phyloP scores from a whole-genome alignment of 2,888 invertebrate genomes.

The Noctua comes region DNA sequence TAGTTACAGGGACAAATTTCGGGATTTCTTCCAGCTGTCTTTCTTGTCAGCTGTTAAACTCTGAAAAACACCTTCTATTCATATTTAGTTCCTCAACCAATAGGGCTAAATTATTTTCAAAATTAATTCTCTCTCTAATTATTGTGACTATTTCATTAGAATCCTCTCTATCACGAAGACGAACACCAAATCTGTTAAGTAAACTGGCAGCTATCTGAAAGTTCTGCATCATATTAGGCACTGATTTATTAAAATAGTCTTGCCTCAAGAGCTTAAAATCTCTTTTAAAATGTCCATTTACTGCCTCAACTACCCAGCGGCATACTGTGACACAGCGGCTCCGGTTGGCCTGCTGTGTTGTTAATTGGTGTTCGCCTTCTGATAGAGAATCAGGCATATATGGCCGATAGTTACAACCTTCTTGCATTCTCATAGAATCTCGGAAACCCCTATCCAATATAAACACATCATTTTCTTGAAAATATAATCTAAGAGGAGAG shows the following conservation, averaged over 20 bases:
- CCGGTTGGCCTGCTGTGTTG: conserved; percentile 34
- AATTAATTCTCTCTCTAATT: conserved; percentile 13
- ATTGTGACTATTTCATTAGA: conserved; percentile 18
- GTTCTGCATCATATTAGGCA: conserved; percentile 24
- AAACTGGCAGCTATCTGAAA: conserved; percentile 29
- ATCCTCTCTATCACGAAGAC: conserved; percentile 8
- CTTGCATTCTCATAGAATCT: conserved; percentile 22
- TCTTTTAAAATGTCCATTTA: conserved; percentile 36
- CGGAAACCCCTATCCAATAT: conserved; percentile 38
- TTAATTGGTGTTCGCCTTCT: conserved; percentile 35
- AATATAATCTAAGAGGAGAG: conserved; percentile 29
- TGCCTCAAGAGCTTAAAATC: conserved; percentile 36
- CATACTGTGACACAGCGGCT: conserved; percentile 40
- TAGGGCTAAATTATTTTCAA: conserved; percentile 20
- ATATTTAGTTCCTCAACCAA: conserved; percentile 7
- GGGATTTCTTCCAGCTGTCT: no score
- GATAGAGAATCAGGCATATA: conserved; percentile 32
- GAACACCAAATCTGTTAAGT: conserved; percentile 13
- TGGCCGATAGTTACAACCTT: conserved; percentile 17
- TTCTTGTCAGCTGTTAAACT: conserved; percentile 17
- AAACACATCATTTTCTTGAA: conserved; percentile 26
- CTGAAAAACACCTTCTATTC: conserved; percentile 17
- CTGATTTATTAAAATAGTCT: conserved; percentile 36
- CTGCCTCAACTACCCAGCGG: conserved; percentile 41
- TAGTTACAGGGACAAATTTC: no score